Conservation (phyloP, 2,888 invertebrate species). For the Minunthozetes semirufus region DNA sequence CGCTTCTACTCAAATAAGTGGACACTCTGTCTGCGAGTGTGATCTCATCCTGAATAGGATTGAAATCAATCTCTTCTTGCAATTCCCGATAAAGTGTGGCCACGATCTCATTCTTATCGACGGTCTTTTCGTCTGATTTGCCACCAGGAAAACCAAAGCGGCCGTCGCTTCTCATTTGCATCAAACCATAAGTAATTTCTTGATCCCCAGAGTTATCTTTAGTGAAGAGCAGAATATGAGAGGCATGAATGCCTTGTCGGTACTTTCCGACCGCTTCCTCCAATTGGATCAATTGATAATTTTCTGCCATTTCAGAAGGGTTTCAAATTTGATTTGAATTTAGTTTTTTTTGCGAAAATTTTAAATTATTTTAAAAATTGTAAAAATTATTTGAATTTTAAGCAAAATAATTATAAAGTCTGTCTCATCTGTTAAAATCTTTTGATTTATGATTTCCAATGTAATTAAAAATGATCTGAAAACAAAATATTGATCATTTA, state of each 20-base stretch:
- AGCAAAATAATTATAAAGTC: too few species aligned
- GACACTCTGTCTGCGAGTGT: constrained; percentile 11
- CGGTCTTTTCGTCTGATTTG: background rate
- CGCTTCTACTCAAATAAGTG: background rate
- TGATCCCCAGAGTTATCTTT: background rate
- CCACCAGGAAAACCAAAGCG: constrained; percentile 22
- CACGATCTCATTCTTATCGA: background rate
- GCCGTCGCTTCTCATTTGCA: constrained; percentile 29
- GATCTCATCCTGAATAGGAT: background rate
- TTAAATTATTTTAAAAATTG: too few species aligned
- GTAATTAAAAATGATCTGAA: too few species aligned
- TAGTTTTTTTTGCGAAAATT: too few species aligned
- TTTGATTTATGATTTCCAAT: too few species aligned
- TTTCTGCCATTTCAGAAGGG: background rate
- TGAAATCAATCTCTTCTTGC: constrained; percentile 13
- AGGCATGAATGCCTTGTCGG: background rate
- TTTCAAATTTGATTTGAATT: too few species aligned
- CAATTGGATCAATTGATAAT: background rate
- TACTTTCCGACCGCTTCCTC: background rate
- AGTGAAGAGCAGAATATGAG: background rate
- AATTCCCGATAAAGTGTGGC: constrained; percentile 2
- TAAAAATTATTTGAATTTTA: too few species aligned
- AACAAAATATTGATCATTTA: too few species aligned
- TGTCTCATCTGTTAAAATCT: too few species aligned
- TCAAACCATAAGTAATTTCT: background rate